Conservation (phyloP, 2,888 invertebrate genomes). For the Ectropis crepuscularia region DNA sequence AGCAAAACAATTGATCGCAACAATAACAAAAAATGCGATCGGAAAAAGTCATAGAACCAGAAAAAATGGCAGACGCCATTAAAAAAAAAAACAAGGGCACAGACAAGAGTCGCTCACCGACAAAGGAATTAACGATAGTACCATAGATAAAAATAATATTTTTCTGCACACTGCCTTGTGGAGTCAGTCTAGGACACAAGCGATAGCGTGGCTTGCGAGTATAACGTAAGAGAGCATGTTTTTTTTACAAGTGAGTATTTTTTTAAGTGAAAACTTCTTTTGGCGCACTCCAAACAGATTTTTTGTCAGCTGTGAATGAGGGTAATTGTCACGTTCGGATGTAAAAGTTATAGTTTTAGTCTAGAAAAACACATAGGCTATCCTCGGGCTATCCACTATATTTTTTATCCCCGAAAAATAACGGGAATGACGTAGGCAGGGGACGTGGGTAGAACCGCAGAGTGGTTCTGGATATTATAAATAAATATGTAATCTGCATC, state of each 20-base stretch:
- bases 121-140: slow-evolving; percentile 72
- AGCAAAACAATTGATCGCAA: slow-evolving; percentile 29
- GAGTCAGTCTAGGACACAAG: slow-evolving; percentile 38
- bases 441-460: no score
- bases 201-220: slow-evolving; percentile 35
- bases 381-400: no score
- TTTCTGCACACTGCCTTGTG: slow-evolving; percentile 61
- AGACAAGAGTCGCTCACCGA: slow-evolving; percentile 64
- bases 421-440: no score
- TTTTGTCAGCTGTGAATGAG: no score
- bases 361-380: no score
- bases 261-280: background rate
- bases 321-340: no score
- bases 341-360: no score
- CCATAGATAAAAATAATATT: slow-evolving; percentile 76
- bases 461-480: no score
- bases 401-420: no score
- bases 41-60: slow-evolving; percentile 12
- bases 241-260: background rate
- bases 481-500: no score
- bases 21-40: slow-evolving; percentile 24
- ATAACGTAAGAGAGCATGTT: background rate
- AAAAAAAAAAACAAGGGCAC: slow-evolving; percentile 64
- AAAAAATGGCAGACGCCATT: slow-evolving; percentile 67
- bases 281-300: no score